Base-by-base conservation (phyloP, 2,888 invertebrate species). In the Sinopyrophorus schimmeli region DNA sequence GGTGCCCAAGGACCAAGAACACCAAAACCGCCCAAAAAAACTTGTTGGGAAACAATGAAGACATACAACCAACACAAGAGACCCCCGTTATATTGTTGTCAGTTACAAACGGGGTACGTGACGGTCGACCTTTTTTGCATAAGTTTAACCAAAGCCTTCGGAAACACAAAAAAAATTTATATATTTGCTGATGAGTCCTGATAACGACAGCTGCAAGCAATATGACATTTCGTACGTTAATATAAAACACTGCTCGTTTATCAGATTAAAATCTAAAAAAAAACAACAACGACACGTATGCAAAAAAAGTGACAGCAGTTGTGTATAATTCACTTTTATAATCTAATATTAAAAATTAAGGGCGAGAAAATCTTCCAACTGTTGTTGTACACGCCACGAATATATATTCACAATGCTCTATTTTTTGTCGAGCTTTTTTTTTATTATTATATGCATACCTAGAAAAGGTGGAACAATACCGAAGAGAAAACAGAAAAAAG, bases 281-380 rank as follows among this genome's bases (percentile, higher is more conserved):
- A 50, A 37, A 12, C 27, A 17, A 37, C 37, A 47, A n/a, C n/a
- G n/a, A n/a, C n/a, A n/a, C n/a, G n/a, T n/a, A n/a, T n/a, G n/a
- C n/a, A 54, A 56, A 57, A 54, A 55, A 54, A 44, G 20, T 24
- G 26, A 40, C 49, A 47, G 52, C 58, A 58, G 58, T 58, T 55
- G 58, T 42, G 40, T 38, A 52, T 47, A 55, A 47, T 32, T 54
- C 55, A 47, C 50, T 47, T 46, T 38, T 54, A 58, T 59, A 58
- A 59, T 57, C 53, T 54, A 55, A 58, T 58, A 56, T 58, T 53
- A 52, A 54, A 58, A 58, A 47, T 47, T 47, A 42, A 52, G 42
- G 51, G 49, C 39, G 32, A 42, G 32, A 47, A 18, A 46, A 42
- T 26, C 31, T 41, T 47, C 46, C 24, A 42, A 51, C 51, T 30